A percentile compares a stretch with the other conserved stretches of the same genome.
Conservation (phyloP, 2,113 vertebrate species). For the Muntiacus muntjak region DNA sequence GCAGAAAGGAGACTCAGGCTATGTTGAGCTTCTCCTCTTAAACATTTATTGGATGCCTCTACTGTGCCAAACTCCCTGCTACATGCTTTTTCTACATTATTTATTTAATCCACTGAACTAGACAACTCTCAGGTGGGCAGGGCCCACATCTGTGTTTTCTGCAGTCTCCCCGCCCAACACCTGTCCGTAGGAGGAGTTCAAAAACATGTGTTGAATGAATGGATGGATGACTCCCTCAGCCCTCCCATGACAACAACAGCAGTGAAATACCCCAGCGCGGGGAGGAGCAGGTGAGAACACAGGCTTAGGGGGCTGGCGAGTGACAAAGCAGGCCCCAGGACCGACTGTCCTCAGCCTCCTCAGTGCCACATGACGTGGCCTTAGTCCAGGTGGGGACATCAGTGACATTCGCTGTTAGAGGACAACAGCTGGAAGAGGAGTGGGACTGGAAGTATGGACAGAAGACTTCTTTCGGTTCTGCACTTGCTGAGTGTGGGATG, state of each 20-base stretch:
- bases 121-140: not conserved
- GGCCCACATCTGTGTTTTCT: not conserved
- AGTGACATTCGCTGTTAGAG: not conserved
- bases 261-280: not conserved
- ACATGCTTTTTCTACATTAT: not conserved
- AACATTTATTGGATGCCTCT: not conserved
- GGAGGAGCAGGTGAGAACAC: too few relatives aligned
- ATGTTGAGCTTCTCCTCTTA: not conserved
- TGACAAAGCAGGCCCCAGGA: not conserved
- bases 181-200: not conserved
- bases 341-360: fast-evolving
- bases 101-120: not conserved
- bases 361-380: fast-evolving
- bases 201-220: not conserved
- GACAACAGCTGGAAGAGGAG: not conserved
- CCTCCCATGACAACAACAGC: not conserved
- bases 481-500: not conserved
- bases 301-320: fast-evolving
- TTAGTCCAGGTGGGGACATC: not conserved
- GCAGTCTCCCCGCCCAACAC: not conserved
- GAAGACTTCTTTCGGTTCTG: not conserved
- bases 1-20: not conserved
- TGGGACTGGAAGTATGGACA: not conserved
- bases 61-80: too few relatives aligned
- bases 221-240: fast-evolving